Evolutionary conservation across 2,113 vertebrate species (phyloP), one percentile per base, ranked within the genome.

Genomic region (Myotis yumanensis): DNA sequence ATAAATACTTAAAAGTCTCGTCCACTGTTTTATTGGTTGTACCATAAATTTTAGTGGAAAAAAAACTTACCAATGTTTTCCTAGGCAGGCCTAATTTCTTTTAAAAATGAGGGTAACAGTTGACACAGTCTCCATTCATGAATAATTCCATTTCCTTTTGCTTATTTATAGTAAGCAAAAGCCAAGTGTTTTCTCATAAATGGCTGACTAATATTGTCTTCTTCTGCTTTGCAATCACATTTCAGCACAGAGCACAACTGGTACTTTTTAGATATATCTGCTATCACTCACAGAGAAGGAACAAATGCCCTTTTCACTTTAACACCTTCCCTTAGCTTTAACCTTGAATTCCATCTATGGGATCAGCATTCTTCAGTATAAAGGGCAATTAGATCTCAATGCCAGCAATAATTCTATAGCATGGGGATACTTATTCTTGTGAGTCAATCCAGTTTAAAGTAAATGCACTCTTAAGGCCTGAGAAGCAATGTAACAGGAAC

Each of bases 121-220:
- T 75, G 11, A 54, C 43, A 23, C 59, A 89, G 14, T 54, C 25
- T 92, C 51, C 52, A 59, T 59, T 73, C n/a, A 83, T 77, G n/a
- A 72, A 46, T 71, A 89, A 88, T 71, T 81, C 16, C 30, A 57
- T 85, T 95, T 87, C 35, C n/a, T 80, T 89, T 88, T 76, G 17
- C 32, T 92, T 87, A 57, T 89, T 77, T 83, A 17, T 59, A 54
- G 12, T 77, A 88, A 81, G 46, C 59, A 88, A 87, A 90, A 88
- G 76, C 57, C n/a, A 14, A 92, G 5, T 37, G 20, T 52, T 40
- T 35, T 85, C 11, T 81, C 57, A 30, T 57, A 22, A 54, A 52
- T 54, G 48, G 17, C 52, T 16, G 11, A 23, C 35, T 28, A 16
- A 32, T 32, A 35, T 52, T 52, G 10, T 69, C 37, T 40, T 80